phyloP scores from a whole-genome alignment of 2,113 vertebrate genomes.

The Ptilonorhynchus violaceus region DNA sequence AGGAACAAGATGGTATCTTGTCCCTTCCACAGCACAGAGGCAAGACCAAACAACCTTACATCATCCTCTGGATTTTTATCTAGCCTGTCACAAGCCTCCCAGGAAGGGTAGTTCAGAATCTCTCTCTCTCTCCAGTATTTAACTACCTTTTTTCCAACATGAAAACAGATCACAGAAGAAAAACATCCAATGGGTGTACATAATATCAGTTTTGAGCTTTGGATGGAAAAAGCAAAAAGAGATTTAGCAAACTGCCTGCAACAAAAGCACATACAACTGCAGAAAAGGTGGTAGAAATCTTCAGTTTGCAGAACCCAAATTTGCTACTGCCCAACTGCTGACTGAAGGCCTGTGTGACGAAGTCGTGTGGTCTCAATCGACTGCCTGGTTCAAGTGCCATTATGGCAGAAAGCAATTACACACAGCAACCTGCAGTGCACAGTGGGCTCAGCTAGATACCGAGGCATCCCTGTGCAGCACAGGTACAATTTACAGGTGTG shows the following conservation, averaged over 20 bases:
- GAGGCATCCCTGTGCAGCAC: neutral
- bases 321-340: neutral
- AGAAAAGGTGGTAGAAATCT: neutral
- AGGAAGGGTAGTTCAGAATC: neutral
- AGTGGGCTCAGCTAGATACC: rapidly evolving
- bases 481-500: neutral
- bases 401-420: neutral
- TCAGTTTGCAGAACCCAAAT: neutral
- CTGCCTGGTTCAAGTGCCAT: neutral
- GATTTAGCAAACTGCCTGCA: neutral
- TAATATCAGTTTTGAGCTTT: neutral
- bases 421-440: neutral
- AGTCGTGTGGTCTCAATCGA: neutral
- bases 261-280: rapidly evolving
- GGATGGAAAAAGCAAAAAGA: neutral
- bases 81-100: neutral
- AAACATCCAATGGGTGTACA: neutral
- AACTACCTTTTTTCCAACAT: neutral
- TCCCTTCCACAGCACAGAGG: neutral
- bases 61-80: neutral
- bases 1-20: neutral
- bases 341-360: neutral
- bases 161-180: neutral
- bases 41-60: neutral
- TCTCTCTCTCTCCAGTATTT: neutral